Evolutionary conservation across 64 coral and sea anemone species (phyloP), one percentile per base, ranked within the genome.

Genomic region (Pocillopora damicornis): DNA sequence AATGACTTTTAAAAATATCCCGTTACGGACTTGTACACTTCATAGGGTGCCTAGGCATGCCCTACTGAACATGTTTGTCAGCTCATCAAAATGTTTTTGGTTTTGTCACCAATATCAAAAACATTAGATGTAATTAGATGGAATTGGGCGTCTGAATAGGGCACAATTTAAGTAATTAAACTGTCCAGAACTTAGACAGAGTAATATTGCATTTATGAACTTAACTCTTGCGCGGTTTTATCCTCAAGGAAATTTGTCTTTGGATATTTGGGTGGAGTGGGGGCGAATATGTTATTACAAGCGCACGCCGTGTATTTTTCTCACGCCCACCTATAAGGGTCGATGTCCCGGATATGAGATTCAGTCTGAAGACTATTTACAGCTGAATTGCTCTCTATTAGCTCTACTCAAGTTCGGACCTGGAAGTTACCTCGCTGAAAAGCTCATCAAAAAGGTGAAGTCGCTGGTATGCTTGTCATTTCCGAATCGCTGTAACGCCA

Each of bases 311-410:
- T 14, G 42, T 9, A 84, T 25, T 18, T 51, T 85, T 85, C 81
- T 58, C 81, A 85, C 81, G 81, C 81, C 81, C 81, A 85, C 81
- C 1, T 10, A 11, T 30, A 67, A 37, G 30, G 67, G 22, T 37
- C 34, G 13, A 67, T 72, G 22, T 85, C 81, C 81, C 81, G 81
- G 81, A 85, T 83, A 17, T 38, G 13, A 58, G 57, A 30, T 42
- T 22, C 61, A 45, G 59, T 45, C 35, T 13, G n/a, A 71, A 23
- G 30, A 30, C 30, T 30, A 25, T 63, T 71, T n/a, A 11, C 67
- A 71, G 67, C 9, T 71, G 25, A 0, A 51, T 4, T 51, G 7
- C 7, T 7, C 42, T 51, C 2, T 51, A 30, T 51, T 51, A 2
- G 42, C 42, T 0, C 42, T 51, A 4, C 17, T 20, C 13, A 58